These are phyloP conservation scores for Tortricodes alternella DNA, from an alignment of 2,888 invertebrate genomes.

Conservation along the genomic window DNA sequence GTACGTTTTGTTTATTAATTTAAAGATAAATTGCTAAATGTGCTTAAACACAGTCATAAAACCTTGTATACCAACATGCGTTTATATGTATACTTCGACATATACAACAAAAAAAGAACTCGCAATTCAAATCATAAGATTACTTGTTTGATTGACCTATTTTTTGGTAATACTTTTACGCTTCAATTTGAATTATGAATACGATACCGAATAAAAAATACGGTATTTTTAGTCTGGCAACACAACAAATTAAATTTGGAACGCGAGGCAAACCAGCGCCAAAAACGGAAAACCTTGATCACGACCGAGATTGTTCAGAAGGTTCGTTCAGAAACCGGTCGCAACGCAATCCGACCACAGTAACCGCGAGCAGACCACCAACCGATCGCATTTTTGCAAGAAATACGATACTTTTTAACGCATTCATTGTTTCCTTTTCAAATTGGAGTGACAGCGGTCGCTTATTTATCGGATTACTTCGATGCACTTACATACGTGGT, in stretches of 20 bases:
- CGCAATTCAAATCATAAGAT: neutral
- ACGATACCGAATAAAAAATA: neutral
- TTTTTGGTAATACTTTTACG: neutral
- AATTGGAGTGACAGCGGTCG: constrained; percentile 21
- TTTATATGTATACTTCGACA: too few species aligned
- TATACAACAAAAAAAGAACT: too few species aligned
- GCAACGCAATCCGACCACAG: constrained; percentile 46
- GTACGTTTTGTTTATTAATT: too few species aligned
- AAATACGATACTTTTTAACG: constrained; percentile 55
- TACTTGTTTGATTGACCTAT: neutral
- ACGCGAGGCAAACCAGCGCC: constrained; percentile 34
- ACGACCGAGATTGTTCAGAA: constrained; percentile 43
- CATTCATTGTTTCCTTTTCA: constrained; percentile 32
- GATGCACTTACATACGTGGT: constrained; percentile 14
- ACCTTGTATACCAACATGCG: too few species aligned
- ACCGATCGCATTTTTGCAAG: constrained; percentile 63
- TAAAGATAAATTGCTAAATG: too few species aligned
- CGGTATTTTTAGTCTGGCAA: neutral
- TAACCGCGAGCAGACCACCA: constrained; percentile 51
- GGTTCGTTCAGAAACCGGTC: constrained; percentile 29
- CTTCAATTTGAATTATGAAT: neutral
- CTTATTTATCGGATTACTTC: neutral
- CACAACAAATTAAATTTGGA: constrained; percentile 29
- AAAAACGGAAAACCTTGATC: constrained; percentile 48
- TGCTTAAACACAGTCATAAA: too few species aligned